Conservation (phyloP, 2,113 vertebrate genomes). For the Bettongia penicillata region DNA sequence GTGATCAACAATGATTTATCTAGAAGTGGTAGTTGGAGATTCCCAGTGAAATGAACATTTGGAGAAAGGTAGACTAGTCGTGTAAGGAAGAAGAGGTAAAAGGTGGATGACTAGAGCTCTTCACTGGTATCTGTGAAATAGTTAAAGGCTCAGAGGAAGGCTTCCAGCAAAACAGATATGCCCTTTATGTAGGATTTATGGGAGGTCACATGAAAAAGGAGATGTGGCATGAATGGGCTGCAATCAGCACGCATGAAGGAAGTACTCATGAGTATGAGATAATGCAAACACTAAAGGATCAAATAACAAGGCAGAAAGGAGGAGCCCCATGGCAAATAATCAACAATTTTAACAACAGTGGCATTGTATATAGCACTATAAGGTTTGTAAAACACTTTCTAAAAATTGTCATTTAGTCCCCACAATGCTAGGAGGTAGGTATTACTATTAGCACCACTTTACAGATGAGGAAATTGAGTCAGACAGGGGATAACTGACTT, state of each 20-base stretch:
- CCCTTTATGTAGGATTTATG: background rate
- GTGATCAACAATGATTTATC: background rate
- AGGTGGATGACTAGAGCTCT: background rate
- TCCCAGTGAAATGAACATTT: background rate
- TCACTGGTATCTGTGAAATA: background rate
- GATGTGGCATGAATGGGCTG: background rate
- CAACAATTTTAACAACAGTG: background rate
- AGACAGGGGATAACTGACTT: background rate
- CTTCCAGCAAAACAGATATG: background rate
- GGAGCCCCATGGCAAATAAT: background rate
- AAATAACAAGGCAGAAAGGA: background rate
- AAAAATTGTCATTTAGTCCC: background rate
- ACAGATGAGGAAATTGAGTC: background rate
- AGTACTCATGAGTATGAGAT: background rate
- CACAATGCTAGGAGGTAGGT: background rate
- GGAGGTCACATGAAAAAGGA: background rate
- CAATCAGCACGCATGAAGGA: background rate
- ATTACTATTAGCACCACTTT: background rate
- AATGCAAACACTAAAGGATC: background rate
- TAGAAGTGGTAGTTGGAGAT: background rate
- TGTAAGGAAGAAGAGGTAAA: background rate
- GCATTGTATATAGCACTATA: background rate
- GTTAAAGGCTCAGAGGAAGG: background rate
- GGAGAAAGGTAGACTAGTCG: background rate
- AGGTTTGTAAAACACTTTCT: background rate